Evolutionary conservation across 2,113 vertebrate species (phyloP).

Genomic region (Columba janthina): DNA sequence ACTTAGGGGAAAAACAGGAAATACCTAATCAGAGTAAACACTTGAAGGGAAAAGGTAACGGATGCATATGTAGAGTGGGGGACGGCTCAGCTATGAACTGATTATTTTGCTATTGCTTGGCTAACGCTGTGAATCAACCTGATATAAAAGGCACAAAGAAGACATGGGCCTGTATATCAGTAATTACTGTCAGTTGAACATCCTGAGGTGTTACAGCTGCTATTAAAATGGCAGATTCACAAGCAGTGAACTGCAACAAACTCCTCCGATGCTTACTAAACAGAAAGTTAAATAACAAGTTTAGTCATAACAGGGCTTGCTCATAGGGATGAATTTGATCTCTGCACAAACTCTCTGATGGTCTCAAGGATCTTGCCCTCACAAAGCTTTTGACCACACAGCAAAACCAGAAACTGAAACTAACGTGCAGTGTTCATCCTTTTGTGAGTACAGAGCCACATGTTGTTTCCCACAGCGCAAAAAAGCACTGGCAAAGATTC

Average conservation of each 20-base stretch:
- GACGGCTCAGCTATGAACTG: background rate
- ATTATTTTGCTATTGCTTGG: background rate
- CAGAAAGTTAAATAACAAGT: background rate
- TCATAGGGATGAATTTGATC: background rate
- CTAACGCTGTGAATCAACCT: background rate
- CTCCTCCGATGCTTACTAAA: background rate
- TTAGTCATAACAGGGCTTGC: background rate
- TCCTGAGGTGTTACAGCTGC: background rate
- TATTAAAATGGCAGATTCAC: background rate
- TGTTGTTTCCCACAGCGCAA: background rate
- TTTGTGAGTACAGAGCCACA: background rate
- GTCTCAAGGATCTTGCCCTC: background rate
- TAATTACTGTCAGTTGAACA: background rate
- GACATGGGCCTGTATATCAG: background rate
- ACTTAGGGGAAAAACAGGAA: slow-evolving; percentile 49
- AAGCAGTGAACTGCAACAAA: background rate
- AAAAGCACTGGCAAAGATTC: background rate
- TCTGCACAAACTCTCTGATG: background rate
- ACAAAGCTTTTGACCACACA: background rate
- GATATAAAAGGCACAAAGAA: background rate
- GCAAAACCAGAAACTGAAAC: background rate
- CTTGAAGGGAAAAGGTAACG: slow-evolving; percentile 11
- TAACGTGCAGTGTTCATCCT: background rate
- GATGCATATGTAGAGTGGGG: background rate
- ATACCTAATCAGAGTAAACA: slow-evolving; percentile 32